These are phyloP conservation scores for Hypsibius dujardini DNA, from an alignment of 1,140 invertebrate genomes.

Conservation along the genomic window DNA sequence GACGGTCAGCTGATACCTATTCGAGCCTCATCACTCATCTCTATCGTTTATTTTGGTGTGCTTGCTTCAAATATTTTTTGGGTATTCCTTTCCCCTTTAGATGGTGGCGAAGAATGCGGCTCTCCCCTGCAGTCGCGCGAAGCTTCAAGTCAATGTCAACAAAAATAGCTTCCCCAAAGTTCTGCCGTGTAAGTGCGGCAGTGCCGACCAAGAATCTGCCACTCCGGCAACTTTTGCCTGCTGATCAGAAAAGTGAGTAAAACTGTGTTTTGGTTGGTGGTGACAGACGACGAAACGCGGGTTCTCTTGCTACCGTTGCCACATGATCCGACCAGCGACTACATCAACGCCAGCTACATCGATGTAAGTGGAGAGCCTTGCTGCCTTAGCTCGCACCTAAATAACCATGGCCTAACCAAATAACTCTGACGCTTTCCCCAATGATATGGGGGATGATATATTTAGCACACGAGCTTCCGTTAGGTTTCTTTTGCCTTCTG, in stretches of 20 bases:
- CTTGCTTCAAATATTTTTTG: no score
- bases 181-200: slow-evolving; percentile 6
- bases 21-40: no score
- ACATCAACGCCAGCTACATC: slow-evolving; percentile 87
- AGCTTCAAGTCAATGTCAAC: background rate
- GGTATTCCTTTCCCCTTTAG: no score
- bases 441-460: no score
- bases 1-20: no score
- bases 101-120: background rate
- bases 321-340: slow-evolving; percentile 66
- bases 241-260: background rate
- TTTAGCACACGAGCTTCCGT: no score
- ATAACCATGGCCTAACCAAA: no score
- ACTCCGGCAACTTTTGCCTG: background rate
- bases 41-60: no score
- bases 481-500: no score
- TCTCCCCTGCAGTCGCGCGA: background rate
- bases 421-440: slow-evolving; percentile 17
- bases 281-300: slow-evolving; percentile 83
- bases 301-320: slow-evolving; percentile 59
- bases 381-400: slow-evolving; percentile 12
- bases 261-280: slow-evolving; percentile 22
- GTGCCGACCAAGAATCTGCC: background rate
- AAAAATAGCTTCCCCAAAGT: slow-evolving; percentile 16
- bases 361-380: slow-evolving; percentile 61